A percentile compares a stretch with the other conserved stretches of the same genome.
Conservation (phyloP, 2,113 vertebrate species). For the Platichthys stellatus region DNA sequence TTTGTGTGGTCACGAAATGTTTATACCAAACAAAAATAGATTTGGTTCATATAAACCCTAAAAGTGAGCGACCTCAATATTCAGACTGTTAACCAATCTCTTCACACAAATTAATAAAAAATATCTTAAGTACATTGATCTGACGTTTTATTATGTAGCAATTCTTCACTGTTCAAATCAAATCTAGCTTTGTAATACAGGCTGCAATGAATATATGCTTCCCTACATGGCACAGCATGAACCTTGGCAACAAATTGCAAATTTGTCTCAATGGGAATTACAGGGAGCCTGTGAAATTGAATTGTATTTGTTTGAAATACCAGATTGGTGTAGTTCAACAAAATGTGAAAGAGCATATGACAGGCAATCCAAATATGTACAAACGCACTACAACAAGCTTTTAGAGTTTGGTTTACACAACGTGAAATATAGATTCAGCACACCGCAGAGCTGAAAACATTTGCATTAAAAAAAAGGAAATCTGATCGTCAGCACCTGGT, state of each 20-base stretch:
- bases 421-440: constrained; percentile 19
- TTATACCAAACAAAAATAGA: background rate
- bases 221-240: constrained; percentile 13
- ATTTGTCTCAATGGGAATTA: constrained; percentile 28
- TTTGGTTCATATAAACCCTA: background rate
- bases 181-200: constrained; percentile 13
- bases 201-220: constrained; percentile 22
- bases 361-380: constrained; percentile 53
- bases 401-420: constrained; percentile 21
- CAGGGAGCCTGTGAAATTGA: constrained; percentile 40
- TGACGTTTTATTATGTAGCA: background rate
- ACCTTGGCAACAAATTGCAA: constrained; percentile 43
- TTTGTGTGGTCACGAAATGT: background rate
- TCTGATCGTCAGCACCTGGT: background rate
- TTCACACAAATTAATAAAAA: background rate
- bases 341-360: constrained; percentile 58
- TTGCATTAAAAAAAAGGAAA: constrained; percentile 8
- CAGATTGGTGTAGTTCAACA: constrained; percentile 46
- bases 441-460: constrained; percentile 21
- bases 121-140: background rate
- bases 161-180: background rate
- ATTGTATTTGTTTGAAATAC: constrained; percentile 56
- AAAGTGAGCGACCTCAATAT: background rate
- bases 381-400: constrained; percentile 13
- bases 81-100: too few relatives aligned